These are phyloP conservation scores for Linnaemya tessellans DNA, from an alignment of 2,888 invertebrate species.

Conservation along the genomic window DNA sequence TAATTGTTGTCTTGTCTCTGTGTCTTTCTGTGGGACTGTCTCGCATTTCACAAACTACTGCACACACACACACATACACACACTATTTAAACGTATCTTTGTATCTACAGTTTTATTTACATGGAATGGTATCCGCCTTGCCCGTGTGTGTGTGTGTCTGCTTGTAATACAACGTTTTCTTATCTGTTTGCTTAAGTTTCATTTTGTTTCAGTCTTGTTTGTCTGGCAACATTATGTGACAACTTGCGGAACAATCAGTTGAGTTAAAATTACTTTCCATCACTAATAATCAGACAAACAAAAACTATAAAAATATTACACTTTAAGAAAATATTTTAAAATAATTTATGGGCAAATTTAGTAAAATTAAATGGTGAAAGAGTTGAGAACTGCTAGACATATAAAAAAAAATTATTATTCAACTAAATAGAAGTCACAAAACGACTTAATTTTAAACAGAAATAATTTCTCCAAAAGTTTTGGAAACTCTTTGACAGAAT, in stretches of 20 bases:
- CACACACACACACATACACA: no score
- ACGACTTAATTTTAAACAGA: no score
- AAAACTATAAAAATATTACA: slow-evolving; percentile 47
- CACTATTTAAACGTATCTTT: slow-evolving; percentile 1
- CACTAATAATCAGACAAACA: slow-evolving; percentile 60
- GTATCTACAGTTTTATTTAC: neutral
- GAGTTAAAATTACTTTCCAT: slow-evolving; percentile 69
- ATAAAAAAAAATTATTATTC: no score
- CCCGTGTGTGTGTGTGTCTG: neutral
- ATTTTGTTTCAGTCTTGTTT: slow-evolving; percentile 58
- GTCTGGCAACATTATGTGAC: slow-evolving; percentile 72
- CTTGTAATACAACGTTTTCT: slow-evolving; percentile 7
- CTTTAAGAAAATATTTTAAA: slow-evolving; percentile 10
- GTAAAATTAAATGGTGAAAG: neutral
- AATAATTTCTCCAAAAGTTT: no score
- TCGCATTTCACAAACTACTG: slow-evolving; percentile 15
- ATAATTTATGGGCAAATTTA: no score
- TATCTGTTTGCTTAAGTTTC: slow-evolving; percentile 54
- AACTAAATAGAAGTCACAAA: no score
- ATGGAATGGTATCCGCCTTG: neutral
- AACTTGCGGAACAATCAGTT: slow-evolving; percentile 72
- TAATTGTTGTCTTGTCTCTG: slow-evolving; percentile 36
- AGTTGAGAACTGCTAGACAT: no score
- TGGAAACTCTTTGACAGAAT: no score
- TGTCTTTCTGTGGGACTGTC: slow-evolving; percentile 33